A percentile compares a stretch with the other conserved stretches of the same genome.
phyloP scores from a whole-genome alignment of 2,888 invertebrate species.

The Zele albiditarsus region DNA sequence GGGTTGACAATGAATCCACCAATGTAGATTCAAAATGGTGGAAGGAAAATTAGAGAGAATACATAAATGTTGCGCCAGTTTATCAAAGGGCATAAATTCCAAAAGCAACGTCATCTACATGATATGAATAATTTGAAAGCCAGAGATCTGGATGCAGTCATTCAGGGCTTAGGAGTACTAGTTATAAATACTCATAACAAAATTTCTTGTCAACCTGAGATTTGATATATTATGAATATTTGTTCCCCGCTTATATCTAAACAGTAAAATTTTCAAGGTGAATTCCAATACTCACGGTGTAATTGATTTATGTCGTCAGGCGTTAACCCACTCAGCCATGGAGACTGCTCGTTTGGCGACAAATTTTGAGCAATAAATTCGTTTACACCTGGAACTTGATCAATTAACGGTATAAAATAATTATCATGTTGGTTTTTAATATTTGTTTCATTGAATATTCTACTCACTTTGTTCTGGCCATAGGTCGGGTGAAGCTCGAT shows the following conservation, averaged over 20 bases:
- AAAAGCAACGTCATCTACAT: neutral
- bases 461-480: slow-evolving; percentile 96
- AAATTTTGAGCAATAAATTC: slow-evolving; percentile 85
- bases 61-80: no score
- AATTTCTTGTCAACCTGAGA: no score
- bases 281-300: slow-evolving; percentile 77
- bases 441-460: slow-evolving; percentile 33
- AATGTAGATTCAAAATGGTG: no score
- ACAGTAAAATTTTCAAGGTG: slow-evolving; percentile 13
- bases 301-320: slow-evolving; percentile 84
- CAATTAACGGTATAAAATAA: slow-evolving; percentile 57
- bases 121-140: no score
- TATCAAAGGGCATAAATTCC: no score
- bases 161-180: no score
- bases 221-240: no score
- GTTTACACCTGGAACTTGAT: slow-evolving; percentile 90
- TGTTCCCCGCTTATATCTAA: no score
- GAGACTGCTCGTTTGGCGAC: slow-evolving; percentile 77
- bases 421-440: slow-evolving; percentile 42
- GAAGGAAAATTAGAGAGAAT: no score
- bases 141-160: no score
- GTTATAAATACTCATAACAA: no score
- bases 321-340: slow-evolving; percentile 82
- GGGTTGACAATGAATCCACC: no score
- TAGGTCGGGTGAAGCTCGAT: slow-evolving; percentile 94